A percentile compares a stretch with the other conserved stretches of the same genome.
phyloP scores from a whole-genome alignment of 1,140 invertebrate genomes.

The Pristionchus pacificus region DNA sequence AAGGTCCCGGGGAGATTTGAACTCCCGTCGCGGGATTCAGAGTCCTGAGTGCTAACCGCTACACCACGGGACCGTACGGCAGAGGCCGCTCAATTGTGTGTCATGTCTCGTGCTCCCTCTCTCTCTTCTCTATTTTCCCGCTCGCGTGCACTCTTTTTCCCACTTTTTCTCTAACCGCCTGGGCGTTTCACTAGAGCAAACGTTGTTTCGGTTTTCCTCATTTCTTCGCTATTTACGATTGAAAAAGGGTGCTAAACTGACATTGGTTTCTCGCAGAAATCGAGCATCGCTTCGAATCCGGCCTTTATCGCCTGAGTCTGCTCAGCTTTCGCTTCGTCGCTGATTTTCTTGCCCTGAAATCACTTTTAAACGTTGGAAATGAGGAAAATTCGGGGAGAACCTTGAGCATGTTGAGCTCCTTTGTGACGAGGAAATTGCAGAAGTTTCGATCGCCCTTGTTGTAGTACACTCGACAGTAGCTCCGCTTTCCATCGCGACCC shows the following conservation, averaged over 20 bases:
- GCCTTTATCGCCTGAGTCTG: conserved; percentile 27
- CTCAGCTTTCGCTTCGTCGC: conserved; percentile 21
- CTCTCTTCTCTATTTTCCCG: too few species aligned
- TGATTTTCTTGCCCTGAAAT: conserved; percentile 31
- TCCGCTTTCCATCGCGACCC: conserved; percentile 67
- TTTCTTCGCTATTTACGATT: too few species aligned
- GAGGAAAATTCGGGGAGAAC: too few species aligned
- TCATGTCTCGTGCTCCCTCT: too few species aligned
- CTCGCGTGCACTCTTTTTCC: too few species aligned
- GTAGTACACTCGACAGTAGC: conserved; percentile 31
- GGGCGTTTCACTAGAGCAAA: too few species aligned
- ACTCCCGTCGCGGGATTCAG: conserved; percentile 56
- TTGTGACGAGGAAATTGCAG: conserved; percentile 14
- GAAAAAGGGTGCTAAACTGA: too few species aligned
- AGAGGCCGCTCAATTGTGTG: too few species aligned
- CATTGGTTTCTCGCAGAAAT: conserved; percentile 30
- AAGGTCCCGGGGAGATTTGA: conserved; percentile 43
- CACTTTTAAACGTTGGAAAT: too few species aligned
- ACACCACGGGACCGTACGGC: conserved; percentile 45
- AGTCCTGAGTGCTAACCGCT: conserved; percentile 56
- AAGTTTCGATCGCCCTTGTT: conserved; percentile 16
- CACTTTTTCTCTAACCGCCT: too few species aligned
- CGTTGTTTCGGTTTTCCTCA: too few species aligned
- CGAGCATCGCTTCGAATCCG: conserved; percentile 28
- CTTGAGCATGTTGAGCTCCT: conserved; percentile 16